Percentiles rank a stretch among this genome's conserved stretches.
Evolutionary conservation across 1,140 invertebrate species (phyloP).

Genomic region (Eumaeus atala): DNA sequence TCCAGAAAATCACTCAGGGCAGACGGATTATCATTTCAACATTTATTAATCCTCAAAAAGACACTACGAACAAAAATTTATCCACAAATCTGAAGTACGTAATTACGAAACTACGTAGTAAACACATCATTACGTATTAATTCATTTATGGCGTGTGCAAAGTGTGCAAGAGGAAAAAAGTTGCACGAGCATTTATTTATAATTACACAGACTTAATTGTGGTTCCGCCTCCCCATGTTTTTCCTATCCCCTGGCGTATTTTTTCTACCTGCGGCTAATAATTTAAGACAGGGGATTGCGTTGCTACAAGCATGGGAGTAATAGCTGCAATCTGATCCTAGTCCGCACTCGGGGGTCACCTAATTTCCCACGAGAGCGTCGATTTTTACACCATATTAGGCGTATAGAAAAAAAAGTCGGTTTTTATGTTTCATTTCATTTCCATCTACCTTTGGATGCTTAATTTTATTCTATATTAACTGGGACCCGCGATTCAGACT

Average conservation of each 20-base stretch:
- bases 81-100: too few species aligned
- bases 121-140: too few species aligned
- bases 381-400: constrained; percentile 27
- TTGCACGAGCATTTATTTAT: constrained; percentile 3
- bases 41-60: too few species aligned
- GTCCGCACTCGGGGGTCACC: constrained; percentile 30
- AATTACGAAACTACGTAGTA: too few species aligned
- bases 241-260: constrained; percentile 10
- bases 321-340: constrained; percentile 47
- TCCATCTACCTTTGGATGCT: too few species aligned
- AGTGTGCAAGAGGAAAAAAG: neutral
- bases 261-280: constrained; percentile 32
- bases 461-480: too few species aligned
- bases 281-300: constrained; percentile 36
- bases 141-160: too few species aligned
- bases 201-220: constrained; percentile 13
- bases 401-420: constrained; percentile 11
- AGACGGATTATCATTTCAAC: too few species aligned
- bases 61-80: too few species aligned
- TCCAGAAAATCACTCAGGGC: too few species aligned
- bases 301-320: constrained; percentile 34
- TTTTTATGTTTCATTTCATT: too few species aligned
- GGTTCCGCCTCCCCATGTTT: constrained; percentile 15
- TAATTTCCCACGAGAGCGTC: constrained; percentile 45
- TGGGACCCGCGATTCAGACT: too few species aligned